Evolutionary conservation across 2,888 invertebrate genomes (phyloP).

Genomic region (Tenthredo distinguenda): DNA sequence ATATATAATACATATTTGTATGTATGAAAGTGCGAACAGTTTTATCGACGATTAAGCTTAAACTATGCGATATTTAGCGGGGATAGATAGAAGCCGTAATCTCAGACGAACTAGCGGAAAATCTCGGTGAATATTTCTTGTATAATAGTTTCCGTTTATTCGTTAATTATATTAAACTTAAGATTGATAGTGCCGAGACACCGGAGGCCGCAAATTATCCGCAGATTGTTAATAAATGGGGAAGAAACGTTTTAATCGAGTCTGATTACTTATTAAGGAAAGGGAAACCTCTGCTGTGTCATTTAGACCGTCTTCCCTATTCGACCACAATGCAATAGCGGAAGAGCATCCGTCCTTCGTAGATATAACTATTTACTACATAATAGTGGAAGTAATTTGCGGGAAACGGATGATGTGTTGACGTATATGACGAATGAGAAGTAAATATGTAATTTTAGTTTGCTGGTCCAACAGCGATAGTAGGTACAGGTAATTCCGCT

Average conservation of each 20-base stretch:
- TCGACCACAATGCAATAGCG: background rate
- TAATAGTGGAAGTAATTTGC: background rate
- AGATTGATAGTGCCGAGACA: background rate
- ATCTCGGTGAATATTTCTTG: too few relatives aligned
- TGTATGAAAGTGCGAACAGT: too few relatives aligned
- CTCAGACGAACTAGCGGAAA: too few relatives aligned
- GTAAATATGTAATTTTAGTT: background rate
- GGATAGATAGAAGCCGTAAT: too few relatives aligned
- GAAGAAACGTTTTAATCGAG: background rate
- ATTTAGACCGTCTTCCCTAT: background rate
- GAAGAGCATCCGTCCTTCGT: background rate
- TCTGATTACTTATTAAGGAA: background rate
- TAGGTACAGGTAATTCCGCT: background rate
- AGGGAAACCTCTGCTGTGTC: background rate
- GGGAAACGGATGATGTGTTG: background rate
- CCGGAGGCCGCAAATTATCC: background rate
- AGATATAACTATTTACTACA: background rate
- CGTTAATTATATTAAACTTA: background rate
- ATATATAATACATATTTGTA: too few relatives aligned
- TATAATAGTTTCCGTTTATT: background rate
- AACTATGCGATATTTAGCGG: too few relatives aligned
- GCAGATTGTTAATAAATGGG: background rate
- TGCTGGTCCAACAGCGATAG: background rate
- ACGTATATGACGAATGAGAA: background rate
- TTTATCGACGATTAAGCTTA: too few relatives aligned